These are phyloP conservation scores for Melanotus villosus DNA, from an alignment of 2,888 invertebrate species.

Conservation along the genomic window DNA sequence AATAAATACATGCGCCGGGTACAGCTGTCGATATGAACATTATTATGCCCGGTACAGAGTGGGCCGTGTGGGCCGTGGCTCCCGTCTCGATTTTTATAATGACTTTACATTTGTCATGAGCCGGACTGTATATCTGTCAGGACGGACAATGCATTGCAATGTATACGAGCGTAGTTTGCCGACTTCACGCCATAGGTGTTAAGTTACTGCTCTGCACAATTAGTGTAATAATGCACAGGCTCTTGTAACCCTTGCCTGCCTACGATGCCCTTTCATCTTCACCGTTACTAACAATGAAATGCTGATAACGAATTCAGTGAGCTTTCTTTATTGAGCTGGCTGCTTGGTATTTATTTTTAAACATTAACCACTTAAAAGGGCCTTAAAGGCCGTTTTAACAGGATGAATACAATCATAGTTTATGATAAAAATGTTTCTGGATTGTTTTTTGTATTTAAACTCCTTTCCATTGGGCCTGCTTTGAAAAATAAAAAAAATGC, in stretches of 20 bases:
- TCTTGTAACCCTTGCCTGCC: slow-evolving; percentile 56
- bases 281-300: slow-evolving; percentile 26
- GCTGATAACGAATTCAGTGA: no score
- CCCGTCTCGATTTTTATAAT: slow-evolving; percentile 61
- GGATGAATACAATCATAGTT: no score
- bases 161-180: slow-evolving; percentile 59
- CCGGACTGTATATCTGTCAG: slow-evolving; percentile 64
- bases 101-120: slow-evolving; percentile 63
- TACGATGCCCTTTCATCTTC: slow-evolving; percentile 51
- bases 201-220: slow-evolving; percentile 65
- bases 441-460: no score
- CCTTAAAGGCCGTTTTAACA: no score
- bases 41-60: slow-evolving; percentile 57
- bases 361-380: no score
- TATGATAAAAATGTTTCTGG: no score
- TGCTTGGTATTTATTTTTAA: no score
- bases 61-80: slow-evolving; percentile 62
- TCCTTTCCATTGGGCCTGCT: no score
- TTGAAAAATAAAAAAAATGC: no score
- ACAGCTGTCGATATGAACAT: slow-evolving; percentile 62
- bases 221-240: slow-evolving; percentile 65
- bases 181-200: slow-evolving; percentile 65
- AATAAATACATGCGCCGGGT: slow-evolving; percentile 60
- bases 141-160: slow-evolving; percentile 61
- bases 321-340: no score